Evolutionary conservation across 2,113 vertebrate genomes (phyloP), one percentile per base, ranked within the genome.

Genomic region (Antechinus flavipes): DNA sequence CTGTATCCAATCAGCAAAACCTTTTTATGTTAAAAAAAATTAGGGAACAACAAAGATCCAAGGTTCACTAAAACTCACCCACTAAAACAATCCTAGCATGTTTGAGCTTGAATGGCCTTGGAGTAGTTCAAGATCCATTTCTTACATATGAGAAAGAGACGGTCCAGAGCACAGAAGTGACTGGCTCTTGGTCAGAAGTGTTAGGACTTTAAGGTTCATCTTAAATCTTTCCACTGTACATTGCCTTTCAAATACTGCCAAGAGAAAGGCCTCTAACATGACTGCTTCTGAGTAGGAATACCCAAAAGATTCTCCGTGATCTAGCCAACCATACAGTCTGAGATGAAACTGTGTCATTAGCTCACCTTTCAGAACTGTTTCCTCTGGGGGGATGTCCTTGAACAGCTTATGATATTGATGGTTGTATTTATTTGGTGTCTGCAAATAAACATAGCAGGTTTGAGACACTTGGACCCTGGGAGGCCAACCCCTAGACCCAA

Each of bases 371-470:
- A 99, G 99, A 94, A 99, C 99, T 0, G 98, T 99, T 98, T 99
- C 99, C 96, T 99, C 99, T 50, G 98, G 98, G 50, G 99, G 99
- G 95, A 99, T 99, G 76, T 99, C 99, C 98, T 99, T 99, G 98
- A 99, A 99, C 96, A 99, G 99, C 98, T 99, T 99, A 98, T 99
- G 99, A 99, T 99, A 99, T 98, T 99, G 99, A 24, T 99, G 99
- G 98, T 99, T 99, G 99, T 99, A 99, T 98, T 99, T 99, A 99
- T 99, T 99, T 98, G 99, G 98, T 0, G 98, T 99, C 99, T 99
- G 99, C 97, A 99, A 99, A 98, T 61, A 97, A 99, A 97, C 0
- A 0, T 84, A 93, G 50, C 47, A 19, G 46, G 54, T 95, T 89
- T 97, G 93, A 97, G 95, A 91, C n/a, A 84, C 68, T 84, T 35